Evolutionary conservation across 2,888 invertebrate genomes (phyloP), one percentile per base, ranked within the genome.

Genomic region (Meghimatium bilineatum): DNA sequence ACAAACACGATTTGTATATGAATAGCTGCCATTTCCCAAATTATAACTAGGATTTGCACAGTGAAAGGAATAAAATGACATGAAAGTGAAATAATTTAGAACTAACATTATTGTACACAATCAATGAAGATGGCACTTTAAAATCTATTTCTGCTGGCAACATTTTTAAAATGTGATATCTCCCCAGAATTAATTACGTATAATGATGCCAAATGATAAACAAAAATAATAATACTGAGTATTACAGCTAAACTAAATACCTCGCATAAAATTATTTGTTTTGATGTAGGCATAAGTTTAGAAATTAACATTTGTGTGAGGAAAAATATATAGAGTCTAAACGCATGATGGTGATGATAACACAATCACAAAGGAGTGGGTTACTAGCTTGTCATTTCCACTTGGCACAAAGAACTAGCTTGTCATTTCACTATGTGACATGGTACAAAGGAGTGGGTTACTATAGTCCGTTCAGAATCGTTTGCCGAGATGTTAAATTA

Each of bases 21-120:
- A 38, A 38, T 72, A 72, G 72, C 72, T 72, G 72, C 72, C 72
- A 44, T 44, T 38, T 72, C 26, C 44, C n/a, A 29, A 44, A 49
- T 44, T 44, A 72, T 12, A 38, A 44, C 12, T 29, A n/a, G 44
- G 44, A 72, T n/a, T 44, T 49, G 44, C 26, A 72, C 49, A 49
- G n/a, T 72, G 38, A n/a, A n/a, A 72, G 72, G 12, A 71, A 36
- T 63, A 17, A 56, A 63, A 26, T 63, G 8, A 63, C 26, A 63
- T 10, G n/a, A n/a, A 44, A 44, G 12, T 44, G 6, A 5, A 56
- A 63, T 12, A 63, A 63, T 29, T 5, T 63, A 63, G n/a, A n/a
- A 29, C 2, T 63, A 5, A 63, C 26, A 63, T 56, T 56, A 23
- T 3, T 56, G 29, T 63, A 63, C 63, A 63, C 29, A 63, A 29